These are phyloP conservation scores for Crotalus adamanteus DNA, from an alignment of 2,797 vertebrate genomes.

Conservation along the genomic window DNA sequence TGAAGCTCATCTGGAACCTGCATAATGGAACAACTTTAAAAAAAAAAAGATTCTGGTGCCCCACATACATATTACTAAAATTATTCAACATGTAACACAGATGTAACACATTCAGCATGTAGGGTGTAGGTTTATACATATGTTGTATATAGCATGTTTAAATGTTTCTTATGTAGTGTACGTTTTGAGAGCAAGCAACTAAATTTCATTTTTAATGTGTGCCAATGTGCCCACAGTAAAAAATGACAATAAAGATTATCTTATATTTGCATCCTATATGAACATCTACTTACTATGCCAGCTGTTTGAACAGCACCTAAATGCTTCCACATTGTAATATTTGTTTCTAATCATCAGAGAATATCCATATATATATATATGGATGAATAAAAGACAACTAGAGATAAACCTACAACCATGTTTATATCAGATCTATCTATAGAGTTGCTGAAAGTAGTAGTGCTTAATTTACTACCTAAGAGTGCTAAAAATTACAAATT, in stretches of 20 bases:
- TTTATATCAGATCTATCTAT: neutral
- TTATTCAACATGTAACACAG: neutral
- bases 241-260: too few species aligned
- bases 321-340: neutral
- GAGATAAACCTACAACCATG: neutral
- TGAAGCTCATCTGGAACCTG: neutral
- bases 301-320: neutral
- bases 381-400: neutral
- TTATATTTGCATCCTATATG: too few species aligned
- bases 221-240: too few species aligned
- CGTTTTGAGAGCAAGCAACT: too few species aligned
- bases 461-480: neutral
- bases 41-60: neutral
- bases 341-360: neutral
- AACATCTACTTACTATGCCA: neutral
- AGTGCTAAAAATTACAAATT: neutral
- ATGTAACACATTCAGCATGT: too few species aligned
- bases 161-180: too few species aligned
- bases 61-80: neutral
- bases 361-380: neutral
- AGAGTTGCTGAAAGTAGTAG: neutral
- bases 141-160: too few species aligned
- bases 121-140: too few species aligned
- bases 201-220: too few species aligned
- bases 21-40: neutral